Conservation (phyloP, 2,113 vertebrate species). For the Marmota monax region DNA sequence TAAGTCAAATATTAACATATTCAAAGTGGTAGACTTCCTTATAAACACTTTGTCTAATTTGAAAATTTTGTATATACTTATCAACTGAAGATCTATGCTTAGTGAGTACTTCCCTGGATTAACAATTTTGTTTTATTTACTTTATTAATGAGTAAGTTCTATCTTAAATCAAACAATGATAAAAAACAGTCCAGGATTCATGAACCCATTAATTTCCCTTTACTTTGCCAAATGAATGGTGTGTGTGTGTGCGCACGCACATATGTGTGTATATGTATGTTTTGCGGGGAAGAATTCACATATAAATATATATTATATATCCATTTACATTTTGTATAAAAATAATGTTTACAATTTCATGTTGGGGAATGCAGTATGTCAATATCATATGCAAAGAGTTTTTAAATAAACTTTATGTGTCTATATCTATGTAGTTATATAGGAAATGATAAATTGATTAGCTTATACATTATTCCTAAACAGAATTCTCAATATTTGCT, state of each 20-base stretch:
- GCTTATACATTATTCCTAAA: background rate
- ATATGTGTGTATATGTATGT: no score
- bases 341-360: background rate
- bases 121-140: background rate
- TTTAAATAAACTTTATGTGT: constrained; percentile 13
- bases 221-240: no score
- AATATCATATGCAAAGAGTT: constrained; percentile 8
- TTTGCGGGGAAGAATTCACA: background rate
- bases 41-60: no score
- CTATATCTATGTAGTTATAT: background rate
- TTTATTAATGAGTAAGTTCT: background rate
- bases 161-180: constrained; percentile 22
- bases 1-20: no score
- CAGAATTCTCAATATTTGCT: background rate
- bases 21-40: no score
- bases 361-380: background rate
- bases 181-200: background rate
- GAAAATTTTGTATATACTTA: background rate
- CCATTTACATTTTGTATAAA: constrained; percentile 13
- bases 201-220: constrained; percentile 11
- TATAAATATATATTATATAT: background rate
- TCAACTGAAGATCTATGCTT: background rate
- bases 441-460: background rate
- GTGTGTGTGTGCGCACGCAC: no score
- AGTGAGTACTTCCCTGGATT: background rate